A percentile compares a stretch with the other conserved stretches of the same genome.
These are phyloP conservation scores for Taurulus bubalis DNA, from an alignment of 2,113 vertebrate genomes.

Conservation along the genomic window DNA sequence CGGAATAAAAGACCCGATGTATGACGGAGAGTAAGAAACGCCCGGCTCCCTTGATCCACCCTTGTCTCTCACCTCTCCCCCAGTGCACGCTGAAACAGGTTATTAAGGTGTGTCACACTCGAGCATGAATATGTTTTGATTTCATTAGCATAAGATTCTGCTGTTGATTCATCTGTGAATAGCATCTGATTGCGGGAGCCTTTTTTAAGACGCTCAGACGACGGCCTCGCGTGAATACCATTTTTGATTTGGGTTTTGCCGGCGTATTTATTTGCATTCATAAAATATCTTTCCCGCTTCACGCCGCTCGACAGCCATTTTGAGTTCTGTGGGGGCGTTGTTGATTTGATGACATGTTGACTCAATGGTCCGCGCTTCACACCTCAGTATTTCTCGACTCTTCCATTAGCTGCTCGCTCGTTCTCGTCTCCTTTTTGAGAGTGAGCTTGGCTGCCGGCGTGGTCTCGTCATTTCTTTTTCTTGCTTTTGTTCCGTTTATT, in stretches of 20 bases:
- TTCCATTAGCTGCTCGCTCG: conserved; percentile 45
- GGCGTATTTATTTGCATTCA: conserved; percentile 61
- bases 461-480: not conserved
- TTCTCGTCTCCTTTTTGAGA: conserved; percentile 17
- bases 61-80: not conserved
- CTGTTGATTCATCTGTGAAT: conserved; percentile 64
- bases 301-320: conserved; percentile 24
- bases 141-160: conserved; percentile 55
- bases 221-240: conserved; percentile 57
- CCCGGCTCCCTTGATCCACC: conserved; percentile 15
- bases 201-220: not conserved
- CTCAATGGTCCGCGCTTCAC: conserved; percentile 11
- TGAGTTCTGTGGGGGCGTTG: conserved; percentile 30
- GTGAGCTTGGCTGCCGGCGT: conserved; percentile 27
- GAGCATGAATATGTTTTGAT: conserved; percentile 52
- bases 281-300: conserved; percentile 38
- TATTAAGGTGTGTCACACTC: conserved; percentile 51
- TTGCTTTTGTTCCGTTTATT: not conserved
- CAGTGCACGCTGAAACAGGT: conserved; percentile 3
- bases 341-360: conserved; percentile 57
- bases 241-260: conserved; percentile 60
- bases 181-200: conserved; percentile 65
- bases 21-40: conserved; percentile 9
- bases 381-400: conserved; percentile 6
- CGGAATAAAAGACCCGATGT: conserved; percentile 26